phyloP scores from a whole-genome alignment of 1,140 invertebrate species.

The Sitobion miscanthi region DNA sequence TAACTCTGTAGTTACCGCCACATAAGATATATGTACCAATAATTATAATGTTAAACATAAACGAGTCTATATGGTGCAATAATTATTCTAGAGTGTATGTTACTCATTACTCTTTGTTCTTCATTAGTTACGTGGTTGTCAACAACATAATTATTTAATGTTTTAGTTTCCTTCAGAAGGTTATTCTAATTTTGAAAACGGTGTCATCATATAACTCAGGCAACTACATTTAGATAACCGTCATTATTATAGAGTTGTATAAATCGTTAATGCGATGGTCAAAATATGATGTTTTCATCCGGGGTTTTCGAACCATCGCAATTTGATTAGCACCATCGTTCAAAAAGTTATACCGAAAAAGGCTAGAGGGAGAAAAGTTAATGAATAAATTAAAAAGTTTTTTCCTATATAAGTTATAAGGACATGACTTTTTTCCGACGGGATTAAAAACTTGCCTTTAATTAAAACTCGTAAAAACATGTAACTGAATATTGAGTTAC shows the following conservation, averaged over 20 bases:
- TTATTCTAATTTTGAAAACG: neutral
- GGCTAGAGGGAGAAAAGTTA: neutral
- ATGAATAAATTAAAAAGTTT: conserved; percentile 20
- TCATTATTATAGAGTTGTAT: neutral
- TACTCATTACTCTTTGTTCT: neutral
- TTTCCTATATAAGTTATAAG: neutral
- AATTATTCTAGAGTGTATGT: neutral
- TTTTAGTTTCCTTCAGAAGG: neutral
- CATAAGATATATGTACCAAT: neutral
- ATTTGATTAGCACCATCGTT: neutral
- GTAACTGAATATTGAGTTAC: neutral
- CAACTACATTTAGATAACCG: neutral
- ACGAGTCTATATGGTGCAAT: neutral
- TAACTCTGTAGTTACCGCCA: neutral
- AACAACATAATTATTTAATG: neutral
- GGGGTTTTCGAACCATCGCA: neutral
- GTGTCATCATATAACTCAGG: neutral
- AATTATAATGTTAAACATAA: neutral
- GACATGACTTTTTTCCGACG: neutral
- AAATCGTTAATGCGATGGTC: neutral
- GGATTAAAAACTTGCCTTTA: neutral
- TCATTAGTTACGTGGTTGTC: neutral
- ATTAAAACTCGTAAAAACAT: conserved; percentile 23
- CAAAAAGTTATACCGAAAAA: neutral
- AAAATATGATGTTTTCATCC: neutral